Evolutionary conservation across 2,797 vertebrate genomes (phyloP).

Genomic region (Tangara arthus): DNA sequence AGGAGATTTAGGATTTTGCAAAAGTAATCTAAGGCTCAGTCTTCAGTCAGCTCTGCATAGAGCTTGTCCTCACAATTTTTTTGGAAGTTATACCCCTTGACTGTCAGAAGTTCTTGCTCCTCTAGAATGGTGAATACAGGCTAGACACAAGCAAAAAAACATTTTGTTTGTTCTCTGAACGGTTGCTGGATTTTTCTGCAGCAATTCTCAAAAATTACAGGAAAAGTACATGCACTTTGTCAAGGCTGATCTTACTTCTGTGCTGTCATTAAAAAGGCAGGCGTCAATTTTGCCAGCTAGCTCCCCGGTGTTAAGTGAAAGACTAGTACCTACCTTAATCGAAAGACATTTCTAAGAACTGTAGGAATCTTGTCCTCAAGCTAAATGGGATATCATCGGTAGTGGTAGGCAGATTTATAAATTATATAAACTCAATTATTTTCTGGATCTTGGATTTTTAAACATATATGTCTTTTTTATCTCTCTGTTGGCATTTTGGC

Average conservation of each 20-base stretch:
- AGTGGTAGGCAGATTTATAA: not conserved
- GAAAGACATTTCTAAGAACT: not conserved
- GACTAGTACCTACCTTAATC: not conserved
- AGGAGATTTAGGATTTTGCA: not conserved
- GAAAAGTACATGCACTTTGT: not conserved
- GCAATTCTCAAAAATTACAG: not conserved
- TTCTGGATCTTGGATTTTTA: not conserved
- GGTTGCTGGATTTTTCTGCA: not conserved
- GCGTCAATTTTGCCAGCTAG: not conserved
- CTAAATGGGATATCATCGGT: not conserved
- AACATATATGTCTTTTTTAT: not conserved
- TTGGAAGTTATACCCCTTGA: not conserved
- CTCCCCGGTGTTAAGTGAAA: not conserved
- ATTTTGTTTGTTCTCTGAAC: not conserved
- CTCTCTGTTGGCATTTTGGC: not conserved
- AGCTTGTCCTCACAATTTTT: not conserved
- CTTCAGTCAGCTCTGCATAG: not conserved
- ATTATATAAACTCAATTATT: not conserved
- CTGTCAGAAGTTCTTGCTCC: not conserved
- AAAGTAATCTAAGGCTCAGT: not conserved
- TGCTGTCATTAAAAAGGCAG: not conserved
- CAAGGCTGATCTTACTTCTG: not conserved
- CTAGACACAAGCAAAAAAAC: not conserved
- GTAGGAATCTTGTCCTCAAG: not conserved
- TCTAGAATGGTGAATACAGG: not conserved